Conservation (phyloP, 2,113 vertebrate genomes). For the Plestiodon gilberti region DNA sequence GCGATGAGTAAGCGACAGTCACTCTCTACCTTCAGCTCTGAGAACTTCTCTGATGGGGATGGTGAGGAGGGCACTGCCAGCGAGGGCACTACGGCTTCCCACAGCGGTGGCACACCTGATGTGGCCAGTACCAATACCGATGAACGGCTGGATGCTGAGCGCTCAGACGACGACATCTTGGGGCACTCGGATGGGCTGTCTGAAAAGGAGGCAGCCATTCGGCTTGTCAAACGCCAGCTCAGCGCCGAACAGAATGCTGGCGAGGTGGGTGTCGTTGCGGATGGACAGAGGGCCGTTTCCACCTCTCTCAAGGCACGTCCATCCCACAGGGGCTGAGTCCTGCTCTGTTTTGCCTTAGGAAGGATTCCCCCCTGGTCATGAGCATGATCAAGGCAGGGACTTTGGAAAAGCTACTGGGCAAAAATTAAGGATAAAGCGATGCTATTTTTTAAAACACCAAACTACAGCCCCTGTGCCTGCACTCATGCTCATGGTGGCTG, state of each 20-base stretch:
- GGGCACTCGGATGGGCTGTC: slow-evolving; percentile 81
- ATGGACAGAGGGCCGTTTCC: background rate
- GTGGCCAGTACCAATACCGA: slow-evolving; percentile 92
- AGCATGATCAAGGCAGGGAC: background rate
- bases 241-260: slow-evolving; percentile 78
- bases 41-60: slow-evolving; percentile 88
- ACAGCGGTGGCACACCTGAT: slow-evolving; percentile 86
- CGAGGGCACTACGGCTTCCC: slow-evolving; percentile 83
- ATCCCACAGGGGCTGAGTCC: background rate
- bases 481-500: background rate
- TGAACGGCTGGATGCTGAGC: slow-evolving; percentile 85
- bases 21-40: slow-evolving; percentile 90
- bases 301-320: too few relatives aligned
- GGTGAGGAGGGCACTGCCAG: slow-evolving; percentile 86
- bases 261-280: slow-evolving; percentile 70
- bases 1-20: slow-evolving; percentile 90
- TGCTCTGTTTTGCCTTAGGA: background rate
- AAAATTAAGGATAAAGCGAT: background rate
- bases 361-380: background rate
- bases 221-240: slow-evolving; percentile 82
- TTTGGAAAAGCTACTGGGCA: background rate
- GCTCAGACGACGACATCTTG: slow-evolving; percentile 80
- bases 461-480: background rate
- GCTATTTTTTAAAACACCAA: background rate
- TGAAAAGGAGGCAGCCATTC: slow-evolving; percentile 81